Percentiles rank a stretch among this genome's conserved stretches.
Evolutionary conservation across 1,140 invertebrate species (phyloP).

Genomic region (Mycetomoellerius zeteki): DNA sequence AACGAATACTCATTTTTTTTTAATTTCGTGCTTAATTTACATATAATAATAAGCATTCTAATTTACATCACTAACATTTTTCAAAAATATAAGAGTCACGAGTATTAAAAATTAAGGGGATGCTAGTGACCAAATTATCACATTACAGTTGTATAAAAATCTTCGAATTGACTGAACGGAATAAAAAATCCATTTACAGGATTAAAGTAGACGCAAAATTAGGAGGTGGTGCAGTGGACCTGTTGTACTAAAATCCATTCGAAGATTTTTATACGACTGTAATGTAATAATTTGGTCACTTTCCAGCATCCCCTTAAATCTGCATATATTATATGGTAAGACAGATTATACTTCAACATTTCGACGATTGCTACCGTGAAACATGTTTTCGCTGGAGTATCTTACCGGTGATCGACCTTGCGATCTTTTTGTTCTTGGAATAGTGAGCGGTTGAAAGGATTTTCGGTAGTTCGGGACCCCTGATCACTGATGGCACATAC

Average conservation of each 20-base stretch:
- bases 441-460: constrained; percentile 23
- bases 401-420: constrained; percentile 50
- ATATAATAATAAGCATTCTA: not conserved
- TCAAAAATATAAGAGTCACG: not conserved
- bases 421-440: constrained; percentile 41
- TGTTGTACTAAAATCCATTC: no score
- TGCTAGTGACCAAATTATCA: no score
- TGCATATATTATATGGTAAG: not conserved
- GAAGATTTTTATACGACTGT: no score
- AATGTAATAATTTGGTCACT: no score
- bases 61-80: not conserved
- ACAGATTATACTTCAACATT: not conserved
- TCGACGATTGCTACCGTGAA: constrained; percentile 7
- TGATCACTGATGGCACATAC: constrained; percentile 73
- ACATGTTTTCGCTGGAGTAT: constrained; percentile 70
- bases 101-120: not conserved
- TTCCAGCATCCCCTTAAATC: no score
- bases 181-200: no score
- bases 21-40: not conserved
- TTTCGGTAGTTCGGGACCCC: constrained; percentile 75
- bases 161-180: no score
- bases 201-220: no score
- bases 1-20: not conserved
- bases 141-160: no score
- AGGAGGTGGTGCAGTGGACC: no score